Evolutionary conservation across 2,888 invertebrate species (phyloP), one percentile per base, ranked within the genome.

Genomic region (Noctuana brunneofusca): DNA sequence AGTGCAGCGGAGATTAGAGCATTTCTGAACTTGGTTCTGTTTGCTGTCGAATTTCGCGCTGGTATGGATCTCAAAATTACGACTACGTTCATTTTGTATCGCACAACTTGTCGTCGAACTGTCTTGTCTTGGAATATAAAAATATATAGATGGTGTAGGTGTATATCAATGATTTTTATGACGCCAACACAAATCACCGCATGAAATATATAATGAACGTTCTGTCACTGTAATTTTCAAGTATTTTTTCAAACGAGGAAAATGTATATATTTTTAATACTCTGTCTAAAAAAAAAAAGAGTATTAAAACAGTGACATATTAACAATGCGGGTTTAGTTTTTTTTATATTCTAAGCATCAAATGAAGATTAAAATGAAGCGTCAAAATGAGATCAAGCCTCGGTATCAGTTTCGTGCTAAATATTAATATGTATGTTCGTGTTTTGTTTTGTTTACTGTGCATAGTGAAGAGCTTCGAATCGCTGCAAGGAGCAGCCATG

Each of bases 1-100:
- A 84, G 85, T 86, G 84, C 82, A 83, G 84, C 83, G 85, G 73
- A 85, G 73, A 76, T 75, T 76, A 80, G 76, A 75, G 79, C 78
- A 75, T 71, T 71, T 75, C 72, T 75, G 83, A 84, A 84, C 85
- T 72, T 79, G 83, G 83, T 86, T 86, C 81, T 76, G 73, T 81
- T 76, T 71, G 79, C 78, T 72, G 70, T 71, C 75, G 75, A 71
- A 79, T 79, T 77, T 75, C 78, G 75, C 78, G 73, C 72, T 74
- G 71, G 65, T 72, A 77, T 71, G 81, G 88, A 87, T 87, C 87
- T 88, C 87, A 83, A 82, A 80, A 81, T 76, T 68, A 66, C 68
- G 68, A 67, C 65, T 68, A 67, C 71, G 74, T 74, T 67, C 58
- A 50, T 65, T 41, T 41, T 20, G 9, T 16, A 41, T 27, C 12